phyloP scores from a whole-genome alignment of 1,140 invertebrate species.

The Solen grandis region DNA sequence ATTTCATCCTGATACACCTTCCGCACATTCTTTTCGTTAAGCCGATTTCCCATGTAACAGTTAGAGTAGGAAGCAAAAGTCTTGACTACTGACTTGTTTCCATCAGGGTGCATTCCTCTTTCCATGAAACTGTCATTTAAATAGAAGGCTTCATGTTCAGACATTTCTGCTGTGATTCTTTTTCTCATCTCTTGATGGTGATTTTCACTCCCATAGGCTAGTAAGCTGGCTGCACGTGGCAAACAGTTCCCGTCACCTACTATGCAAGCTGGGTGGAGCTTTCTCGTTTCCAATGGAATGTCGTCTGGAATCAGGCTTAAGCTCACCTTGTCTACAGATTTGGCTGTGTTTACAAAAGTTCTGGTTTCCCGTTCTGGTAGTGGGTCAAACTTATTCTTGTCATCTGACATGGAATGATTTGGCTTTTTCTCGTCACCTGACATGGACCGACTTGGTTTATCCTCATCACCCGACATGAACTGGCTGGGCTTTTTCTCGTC shows the following conservation, averaged over 20 bases:
- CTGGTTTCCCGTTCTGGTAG: not conserved
- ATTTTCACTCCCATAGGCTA: slow-evolving; percentile 23
- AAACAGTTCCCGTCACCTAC: slow-evolving; percentile 31
- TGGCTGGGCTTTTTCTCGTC: not conserved
- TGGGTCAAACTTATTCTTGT: not conserved
- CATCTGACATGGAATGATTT: not conserved
- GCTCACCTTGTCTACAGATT: slow-evolving; percentile 13
- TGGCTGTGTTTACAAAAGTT: slow-evolving; percentile 17
- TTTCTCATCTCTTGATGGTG: slow-evolving; percentile 25
- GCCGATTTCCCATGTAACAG: not conserved
- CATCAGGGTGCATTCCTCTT: not conserved
- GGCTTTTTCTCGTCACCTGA: not conserved
- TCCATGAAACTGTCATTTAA: slow-evolving; percentile 7
- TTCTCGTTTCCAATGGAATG: slow-evolving; percentile 8
- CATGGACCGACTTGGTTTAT: not conserved
- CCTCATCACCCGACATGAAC: not conserved
- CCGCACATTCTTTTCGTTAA: slow-evolving; percentile 16
- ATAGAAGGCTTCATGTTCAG: slow-evolving; percentile 16
- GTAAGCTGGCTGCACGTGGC: slow-evolving; percentile 20
- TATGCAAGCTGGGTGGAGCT: slow-evolving; percentile 11
- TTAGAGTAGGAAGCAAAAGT: slow-evolving; percentile 20
- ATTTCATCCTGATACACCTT: slow-evolving; percentile 16
- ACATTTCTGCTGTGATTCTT: slow-evolving; percentile 31
- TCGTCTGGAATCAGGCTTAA: not conserved
- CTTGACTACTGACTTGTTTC: not conserved